These are phyloP conservation scores for Ploceus nigricollis DNA, from an alignment of 2,113 vertebrate species.

Conservation along the genomic window DNA sequence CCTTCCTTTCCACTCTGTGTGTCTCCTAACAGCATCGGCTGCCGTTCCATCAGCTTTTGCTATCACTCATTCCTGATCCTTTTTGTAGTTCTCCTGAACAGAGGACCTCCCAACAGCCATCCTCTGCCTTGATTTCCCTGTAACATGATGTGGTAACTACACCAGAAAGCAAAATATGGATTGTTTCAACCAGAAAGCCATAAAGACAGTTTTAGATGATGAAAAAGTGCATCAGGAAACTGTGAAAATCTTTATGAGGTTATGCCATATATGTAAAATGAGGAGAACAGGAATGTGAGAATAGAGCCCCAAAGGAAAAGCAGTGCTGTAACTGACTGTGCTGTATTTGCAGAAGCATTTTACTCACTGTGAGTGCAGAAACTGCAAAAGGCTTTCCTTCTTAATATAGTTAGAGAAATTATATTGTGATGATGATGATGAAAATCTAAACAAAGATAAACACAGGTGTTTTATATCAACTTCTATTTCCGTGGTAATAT, in stretches of 20 bases:
- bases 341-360: background rate
- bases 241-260: background rate
- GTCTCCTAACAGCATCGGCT: background rate
- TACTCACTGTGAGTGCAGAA: background rate
- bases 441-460: background rate
- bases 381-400: background rate
- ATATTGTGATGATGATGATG: background rate
- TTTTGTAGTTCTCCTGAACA: background rate
- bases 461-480: background rate
- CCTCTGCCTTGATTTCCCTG: background rate
- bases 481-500: background rate
- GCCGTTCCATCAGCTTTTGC: background rate
- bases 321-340: background rate
- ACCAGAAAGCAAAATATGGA: background rate
- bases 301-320: background rate
- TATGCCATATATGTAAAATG: background rate
- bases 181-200: background rate
- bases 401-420: background rate
- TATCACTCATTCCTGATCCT: background rate
- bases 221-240: background rate
- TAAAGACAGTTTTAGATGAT: background rate
- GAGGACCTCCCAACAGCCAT: background rate
- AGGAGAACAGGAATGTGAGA: background rate
- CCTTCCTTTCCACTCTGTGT: background rate
- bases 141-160: background rate